phyloP scores from a whole-genome alignment of 2,888 invertebrate genomes.

The Cartodere bifasciata region DNA sequence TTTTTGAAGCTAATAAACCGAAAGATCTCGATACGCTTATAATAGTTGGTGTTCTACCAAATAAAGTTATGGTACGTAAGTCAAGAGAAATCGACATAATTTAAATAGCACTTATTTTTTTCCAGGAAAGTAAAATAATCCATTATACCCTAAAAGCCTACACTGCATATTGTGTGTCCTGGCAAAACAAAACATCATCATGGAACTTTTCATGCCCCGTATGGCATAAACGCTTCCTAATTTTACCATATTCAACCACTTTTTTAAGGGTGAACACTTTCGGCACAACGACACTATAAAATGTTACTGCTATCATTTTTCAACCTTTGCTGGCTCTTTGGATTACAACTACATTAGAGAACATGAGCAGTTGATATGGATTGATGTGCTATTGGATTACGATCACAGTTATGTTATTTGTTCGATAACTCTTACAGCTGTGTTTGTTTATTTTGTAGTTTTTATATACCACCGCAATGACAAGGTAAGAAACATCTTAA shows the following conservation, averaged over 20 bases:
- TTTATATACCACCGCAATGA: slow-evolving; percentile 3
- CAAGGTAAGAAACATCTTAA: neutral
- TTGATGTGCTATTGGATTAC: slow-evolving; percentile 4
- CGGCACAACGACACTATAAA: slow-evolving; percentile 7
- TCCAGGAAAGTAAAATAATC: too few relatives aligned
- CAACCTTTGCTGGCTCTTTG: slow-evolving; percentile 7
- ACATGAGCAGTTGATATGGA: slow-evolving; percentile 2
- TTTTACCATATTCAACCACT: neutral
- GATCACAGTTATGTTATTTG: slow-evolving; percentile 3
- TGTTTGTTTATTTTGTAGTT: slow-evolving; percentile 7
- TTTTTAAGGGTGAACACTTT: neutral
- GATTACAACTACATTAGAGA: slow-evolving; percentile 7
- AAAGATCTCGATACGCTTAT: too few relatives aligned
- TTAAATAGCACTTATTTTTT: too few relatives aligned
- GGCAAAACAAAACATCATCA: neutral
- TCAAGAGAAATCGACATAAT: too few relatives aligned
- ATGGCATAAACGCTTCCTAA: neutral
- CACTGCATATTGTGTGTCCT: slow-evolving; percentile 7
- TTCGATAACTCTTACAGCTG: neutral
- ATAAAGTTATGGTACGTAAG: too few relatives aligned
- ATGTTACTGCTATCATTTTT: slow-evolving; percentile 5
- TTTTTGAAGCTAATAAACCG: too few relatives aligned
- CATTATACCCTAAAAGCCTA: slow-evolving; percentile 4
- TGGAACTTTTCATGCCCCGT: slow-evolving; percentile 9
- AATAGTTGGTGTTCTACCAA: too few relatives aligned